These are phyloP conservation scores for Hoplodrina ambigua DNA, from an alignment of 2,888 invertebrate genomes.

Conservation along the genomic window DNA sequence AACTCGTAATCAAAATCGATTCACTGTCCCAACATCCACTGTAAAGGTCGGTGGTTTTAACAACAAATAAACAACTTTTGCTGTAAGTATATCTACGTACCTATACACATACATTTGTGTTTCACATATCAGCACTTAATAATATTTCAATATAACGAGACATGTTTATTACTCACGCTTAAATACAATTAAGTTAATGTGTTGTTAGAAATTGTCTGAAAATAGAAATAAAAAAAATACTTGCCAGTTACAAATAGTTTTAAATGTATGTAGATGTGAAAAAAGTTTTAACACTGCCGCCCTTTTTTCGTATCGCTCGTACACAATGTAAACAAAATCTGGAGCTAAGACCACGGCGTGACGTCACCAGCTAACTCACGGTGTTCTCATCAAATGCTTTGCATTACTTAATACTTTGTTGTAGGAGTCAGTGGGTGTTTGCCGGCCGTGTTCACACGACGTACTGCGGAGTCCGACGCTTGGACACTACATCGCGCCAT, in stretches of 20 bases:
- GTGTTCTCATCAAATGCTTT: slow-evolving; percentile 4
- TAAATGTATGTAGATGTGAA: neutral
- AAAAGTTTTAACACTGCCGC: neutral
- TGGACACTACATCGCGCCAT: slow-evolving; percentile 96
- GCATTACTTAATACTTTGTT: slow-evolving; percentile 48
- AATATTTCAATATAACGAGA: slow-evolving; percentile 2
- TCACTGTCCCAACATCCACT: neutral
- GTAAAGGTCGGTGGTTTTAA: neutral
- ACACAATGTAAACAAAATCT: slow-evolving; percentile 10
- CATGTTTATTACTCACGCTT: neutral
- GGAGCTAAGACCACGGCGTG: neutral
- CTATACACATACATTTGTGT: neutral
- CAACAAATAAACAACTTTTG: slow-evolving; percentile 5
- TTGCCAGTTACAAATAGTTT: neutral
- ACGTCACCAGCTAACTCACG: slow-evolving; percentile 16
- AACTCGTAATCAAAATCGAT: slow-evolving; percentile 1
- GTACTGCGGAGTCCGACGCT: slow-evolving; percentile 96
- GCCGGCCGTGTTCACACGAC: slow-evolving; percentile 95
- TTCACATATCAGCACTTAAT: neutral
- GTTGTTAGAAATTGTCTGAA: neutral
- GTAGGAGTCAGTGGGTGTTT: slow-evolving; percentile 94
- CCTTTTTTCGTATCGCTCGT: neutral
- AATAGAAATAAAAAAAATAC: neutral
- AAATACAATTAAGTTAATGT: neutral
- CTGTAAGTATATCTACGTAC: slow-evolving; percentile 19